Percentiles rank a stretch among this genome's conserved stretches.
Conservation (phyloP, 2,113 vertebrate species). For the Willisornis vidua region DNA sequence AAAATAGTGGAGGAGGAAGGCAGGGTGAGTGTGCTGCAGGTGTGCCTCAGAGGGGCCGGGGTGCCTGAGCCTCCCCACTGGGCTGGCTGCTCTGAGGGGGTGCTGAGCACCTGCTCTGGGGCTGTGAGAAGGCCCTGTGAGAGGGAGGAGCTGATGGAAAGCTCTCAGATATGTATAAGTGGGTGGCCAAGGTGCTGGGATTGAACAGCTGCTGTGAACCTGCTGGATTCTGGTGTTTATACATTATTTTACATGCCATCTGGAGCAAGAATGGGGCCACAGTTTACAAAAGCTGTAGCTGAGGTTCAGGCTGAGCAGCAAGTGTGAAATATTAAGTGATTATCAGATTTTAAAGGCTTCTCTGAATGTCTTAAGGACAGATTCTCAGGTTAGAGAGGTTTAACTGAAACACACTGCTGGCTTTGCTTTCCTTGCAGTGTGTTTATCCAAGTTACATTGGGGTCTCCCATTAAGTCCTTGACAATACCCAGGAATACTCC, state of each 20-base stretch:
- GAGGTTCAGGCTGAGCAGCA: background rate
- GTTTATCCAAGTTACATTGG: background rate
- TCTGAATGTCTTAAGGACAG: background rate
- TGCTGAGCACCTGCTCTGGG: slow-evolving; percentile 72
- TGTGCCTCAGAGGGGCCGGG: background rate
- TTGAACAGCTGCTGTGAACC: slow-evolving; percentile 85
- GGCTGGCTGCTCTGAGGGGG: slow-evolving; percentile 46
- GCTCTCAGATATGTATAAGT: slow-evolving; percentile 70
- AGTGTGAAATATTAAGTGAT: slow-evolving; percentile 29
- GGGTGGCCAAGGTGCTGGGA: slow-evolving; percentile 76
- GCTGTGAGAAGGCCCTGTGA: slow-evolving; percentile 60
- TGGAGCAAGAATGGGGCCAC: slow-evolving; percentile 78
- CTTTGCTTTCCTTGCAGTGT: background rate
- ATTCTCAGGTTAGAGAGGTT: background rate
- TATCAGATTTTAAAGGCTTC: slow-evolving; percentile 32
- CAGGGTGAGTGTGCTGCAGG: background rate
- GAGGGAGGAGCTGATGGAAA: slow-evolving; percentile 70
- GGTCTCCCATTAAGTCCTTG: background rate
- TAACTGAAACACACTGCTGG: background rate
- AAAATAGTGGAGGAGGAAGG: too few relatives aligned
- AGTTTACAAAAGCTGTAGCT: slow-evolving; percentile 37
- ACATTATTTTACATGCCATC: slow-evolving; percentile 90
- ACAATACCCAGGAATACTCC: background rate
- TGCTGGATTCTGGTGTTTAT: slow-evolving; percentile 89
- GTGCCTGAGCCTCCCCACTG: slow-evolving; percentile 48